Percentiles rank a stretch among this genome's conserved stretches.
These are phyloP conservation scores for Dastarcus helophoroides DNA, from an alignment of 2,888 invertebrate genomes.

Conservation along the genomic window DNA sequence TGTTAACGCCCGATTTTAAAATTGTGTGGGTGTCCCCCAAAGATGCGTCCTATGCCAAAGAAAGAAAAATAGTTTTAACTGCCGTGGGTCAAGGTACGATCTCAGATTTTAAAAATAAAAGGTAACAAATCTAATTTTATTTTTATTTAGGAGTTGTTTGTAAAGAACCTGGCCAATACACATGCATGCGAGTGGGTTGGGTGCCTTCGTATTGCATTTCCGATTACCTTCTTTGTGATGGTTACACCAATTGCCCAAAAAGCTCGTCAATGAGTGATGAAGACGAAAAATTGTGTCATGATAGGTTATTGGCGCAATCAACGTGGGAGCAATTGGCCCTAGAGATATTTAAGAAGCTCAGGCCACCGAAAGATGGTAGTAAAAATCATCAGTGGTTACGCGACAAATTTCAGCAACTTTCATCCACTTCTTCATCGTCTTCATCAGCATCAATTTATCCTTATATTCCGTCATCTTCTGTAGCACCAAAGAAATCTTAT, in stretches of 20 bases:
- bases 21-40: slow-evolving; percentile 26
- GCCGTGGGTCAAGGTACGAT: slow-evolving; percentile 28
- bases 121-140: not conserved
- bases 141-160: slow-evolving; percentile 19
- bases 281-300: slow-evolving; percentile 27
- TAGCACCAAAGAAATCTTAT: slow-evolving; percentile 7
- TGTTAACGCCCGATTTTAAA: slow-evolving; percentile 24
- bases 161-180: slow-evolving; percentile 24
- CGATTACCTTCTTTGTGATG: slow-evolving; percentile 54
- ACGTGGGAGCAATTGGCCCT: slow-evolving; percentile 24
- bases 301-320: slow-evolving; percentile 11
- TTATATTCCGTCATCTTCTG: too few relatives aligned
- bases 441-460: too few relatives aligned
- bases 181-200: slow-evolving; percentile 30
- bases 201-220: slow-evolving; percentile 47
- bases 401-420: not conserved
- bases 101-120: not conserved
- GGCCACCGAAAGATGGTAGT: too few relatives aligned
- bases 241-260: slow-evolving; percentile 53
- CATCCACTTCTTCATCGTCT: too few relatives aligned
- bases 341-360: slow-evolving; percentile 24
- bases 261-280: slow-evolving; percentile 41
- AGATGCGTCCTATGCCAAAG: slow-evolving; percentile 15
- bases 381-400: too few relatives aligned
- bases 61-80: slow-evolving; percentile 24